phyloP scores from a whole-genome alignment of 2,888 invertebrate species.

The Marasmarcha lunaedactyla region DNA sequence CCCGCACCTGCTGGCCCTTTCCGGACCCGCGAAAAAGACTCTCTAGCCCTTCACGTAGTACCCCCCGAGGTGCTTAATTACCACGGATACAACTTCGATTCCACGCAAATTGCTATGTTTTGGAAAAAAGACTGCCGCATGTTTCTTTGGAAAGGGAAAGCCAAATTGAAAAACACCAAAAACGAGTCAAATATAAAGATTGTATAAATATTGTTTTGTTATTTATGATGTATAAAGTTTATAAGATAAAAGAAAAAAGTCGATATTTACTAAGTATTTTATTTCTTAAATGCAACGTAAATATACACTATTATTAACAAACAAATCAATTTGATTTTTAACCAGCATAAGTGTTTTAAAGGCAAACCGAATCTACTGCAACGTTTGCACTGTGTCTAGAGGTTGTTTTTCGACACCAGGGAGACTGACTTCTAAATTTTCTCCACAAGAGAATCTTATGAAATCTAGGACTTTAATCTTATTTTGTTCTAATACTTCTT shows the following conservation, averaged over 20 bases:
- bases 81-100: slow-evolving; percentile 67
- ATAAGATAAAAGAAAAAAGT: not conserved
- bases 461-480: slow-evolving; percentile 81
- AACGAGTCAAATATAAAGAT: not conserved
- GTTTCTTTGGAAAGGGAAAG: slow-evolving; percentile 72
- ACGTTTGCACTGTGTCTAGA: slow-evolving; percentile 72
- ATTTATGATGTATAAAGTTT: not conserved
- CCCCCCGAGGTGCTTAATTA: slow-evolving; percentile 63
- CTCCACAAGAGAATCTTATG: slow-evolving; percentile 90
- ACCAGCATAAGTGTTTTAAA: not conserved
- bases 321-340: slow-evolving; percentile 5
- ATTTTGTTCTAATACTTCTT: slow-evolving; percentile 76
- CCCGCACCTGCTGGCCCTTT: slow-evolving; percentile 44
- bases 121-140: slow-evolving; percentile 80
- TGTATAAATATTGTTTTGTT: not conserved
- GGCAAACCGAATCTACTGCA: slow-evolving; percentile 57
- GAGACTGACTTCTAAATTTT: slow-evolving; percentile 50
- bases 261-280: not conserved
- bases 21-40: slow-evolving; percentile 49
- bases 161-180: slow-evolving; percentile 29
- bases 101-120: slow-evolving; percentile 71
- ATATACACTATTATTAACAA: slow-evolving; percentile 12
- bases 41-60: slow-evolving; percentile 55
- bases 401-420: slow-evolving; percentile 62
- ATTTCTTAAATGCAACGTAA: slow-evolving; percentile 23